Evolutionary conservation across 2,113 vertebrate genomes (phyloP).

Genomic region (Carollia perspicillata): DNA sequence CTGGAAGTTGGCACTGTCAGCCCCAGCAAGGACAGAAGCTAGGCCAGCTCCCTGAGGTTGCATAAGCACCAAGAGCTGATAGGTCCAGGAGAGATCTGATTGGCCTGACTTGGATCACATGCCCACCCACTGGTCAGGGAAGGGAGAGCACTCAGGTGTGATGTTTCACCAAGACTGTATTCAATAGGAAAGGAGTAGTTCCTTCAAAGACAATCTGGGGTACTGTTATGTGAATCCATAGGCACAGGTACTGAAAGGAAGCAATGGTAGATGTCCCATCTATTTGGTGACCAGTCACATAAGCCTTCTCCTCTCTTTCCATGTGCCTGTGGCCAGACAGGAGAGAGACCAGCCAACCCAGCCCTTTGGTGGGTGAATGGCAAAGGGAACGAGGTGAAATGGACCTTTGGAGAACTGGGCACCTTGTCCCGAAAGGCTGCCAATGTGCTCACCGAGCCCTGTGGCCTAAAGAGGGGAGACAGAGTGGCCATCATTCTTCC

Average conservation of each 20-base stretch:
- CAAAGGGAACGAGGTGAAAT: conserved; percentile 79
- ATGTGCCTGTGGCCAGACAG: conserved; percentile 46
- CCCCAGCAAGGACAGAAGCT: background rate
- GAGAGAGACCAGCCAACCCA: conserved; percentile 68
- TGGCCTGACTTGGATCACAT: background rate
- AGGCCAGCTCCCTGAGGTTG: background rate
- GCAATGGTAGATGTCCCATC: no score
- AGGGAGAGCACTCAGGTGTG: no score
- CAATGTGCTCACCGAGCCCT: conserved; percentile 79
- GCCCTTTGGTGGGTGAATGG: conserved; percentile 88
- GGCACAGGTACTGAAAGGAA: background rate
- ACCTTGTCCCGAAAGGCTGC: conserved; percentile 81
- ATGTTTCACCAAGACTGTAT: background rate
- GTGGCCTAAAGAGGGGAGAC: conserved; percentile 81
- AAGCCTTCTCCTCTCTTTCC: background rate
- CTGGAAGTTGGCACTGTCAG: background rate
- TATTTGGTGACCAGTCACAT: background rate
- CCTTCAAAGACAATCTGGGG: background rate
- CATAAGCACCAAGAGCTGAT: background rate
- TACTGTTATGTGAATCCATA: background rate
- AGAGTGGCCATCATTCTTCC: conserved; percentile 82
- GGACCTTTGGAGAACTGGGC: conserved; percentile 85
- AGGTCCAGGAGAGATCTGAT: background rate
- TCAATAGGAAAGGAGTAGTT: background rate
- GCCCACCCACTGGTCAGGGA: background rate